Conservation (phyloP, 2,888 invertebrate genomes). For the Spicauda simplicius region DNA sequence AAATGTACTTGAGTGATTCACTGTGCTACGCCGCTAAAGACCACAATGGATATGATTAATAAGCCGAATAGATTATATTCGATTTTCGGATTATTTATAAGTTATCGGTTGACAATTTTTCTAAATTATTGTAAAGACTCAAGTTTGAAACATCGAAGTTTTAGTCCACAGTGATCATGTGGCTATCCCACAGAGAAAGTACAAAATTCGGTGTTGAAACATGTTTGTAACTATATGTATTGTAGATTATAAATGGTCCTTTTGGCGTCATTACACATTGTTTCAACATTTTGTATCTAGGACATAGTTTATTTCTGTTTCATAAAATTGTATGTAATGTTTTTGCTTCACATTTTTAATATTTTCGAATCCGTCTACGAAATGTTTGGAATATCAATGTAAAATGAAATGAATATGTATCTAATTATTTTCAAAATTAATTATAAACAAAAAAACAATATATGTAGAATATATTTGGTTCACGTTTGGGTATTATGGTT, state of each 20-base stretch:
- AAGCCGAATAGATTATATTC: slow-evolving; percentile 62
- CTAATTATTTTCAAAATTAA: slow-evolving; percentile 82
- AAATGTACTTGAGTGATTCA: slow-evolving; percentile 69
- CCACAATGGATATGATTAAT: slow-evolving; percentile 76
- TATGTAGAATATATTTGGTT: slow-evolving; percentile 78
- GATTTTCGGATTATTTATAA: slow-evolving; percentile 63
- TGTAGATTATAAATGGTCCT: slow-evolving; percentile 63
- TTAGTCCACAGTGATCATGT: slow-evolving; percentile 82
- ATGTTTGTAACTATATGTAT: slow-evolving; percentile 80
- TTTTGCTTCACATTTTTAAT: slow-evolving; percentile 73
- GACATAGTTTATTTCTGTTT: slow-evolving; percentile 77
- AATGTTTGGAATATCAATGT: slow-evolving; percentile 76
- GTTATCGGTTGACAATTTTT: slow-evolving; percentile 82
- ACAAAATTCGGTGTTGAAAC: slow-evolving; percentile 84
- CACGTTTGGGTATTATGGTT: slow-evolving; percentile 85
- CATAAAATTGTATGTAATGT: slow-evolving; percentile 66
- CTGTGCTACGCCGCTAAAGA: slow-evolving; percentile 75
- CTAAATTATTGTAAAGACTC: slow-evolving; percentile 79
- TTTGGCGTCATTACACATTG: slow-evolving; percentile 67
- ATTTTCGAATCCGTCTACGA: slow-evolving; percentile 82
- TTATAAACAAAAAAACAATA: slow-evolving; percentile 71
- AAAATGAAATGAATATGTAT: slow-evolving; percentile 70
- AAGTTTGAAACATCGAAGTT: slow-evolving; percentile 82
- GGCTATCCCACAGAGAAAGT: slow-evolving; percentile 79
- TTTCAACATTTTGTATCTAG: slow-evolving; percentile 73